A percentile compares a stretch with the other conserved stretches of the same genome.
phyloP scores from a whole-genome alignment of 2,888 invertebrate species.

The Ophioninae sp. region DNA sequence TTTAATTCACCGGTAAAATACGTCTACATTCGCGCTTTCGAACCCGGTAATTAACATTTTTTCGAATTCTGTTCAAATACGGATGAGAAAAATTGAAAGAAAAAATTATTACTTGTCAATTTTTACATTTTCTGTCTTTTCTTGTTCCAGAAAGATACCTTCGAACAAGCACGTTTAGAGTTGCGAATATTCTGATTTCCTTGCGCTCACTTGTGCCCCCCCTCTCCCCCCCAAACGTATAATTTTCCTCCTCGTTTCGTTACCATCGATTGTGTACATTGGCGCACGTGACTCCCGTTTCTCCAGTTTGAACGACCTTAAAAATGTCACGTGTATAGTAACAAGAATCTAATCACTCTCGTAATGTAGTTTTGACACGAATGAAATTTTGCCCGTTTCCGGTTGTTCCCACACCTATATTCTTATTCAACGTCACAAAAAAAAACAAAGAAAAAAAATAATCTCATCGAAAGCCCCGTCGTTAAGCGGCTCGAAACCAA shows the following conservation, averaged over 20 bases:
- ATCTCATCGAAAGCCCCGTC: neutral
- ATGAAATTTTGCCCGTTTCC: slow-evolving; percentile 14
- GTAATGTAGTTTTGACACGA: neutral
- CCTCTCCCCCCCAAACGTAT: neutral
- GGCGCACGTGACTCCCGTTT: neutral
- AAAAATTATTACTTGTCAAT: neutral
- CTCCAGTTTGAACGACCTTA: neutral
- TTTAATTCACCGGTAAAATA: neutral
- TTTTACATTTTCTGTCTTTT: neutral
- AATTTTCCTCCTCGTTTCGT: neutral
- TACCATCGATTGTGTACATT: neutral
- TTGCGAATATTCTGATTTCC: neutral
- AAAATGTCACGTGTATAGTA: neutral
- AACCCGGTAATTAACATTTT: neutral
- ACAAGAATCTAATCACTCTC: neutral
- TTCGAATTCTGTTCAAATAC: neutral
- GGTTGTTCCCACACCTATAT: neutral
- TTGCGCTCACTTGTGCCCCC: too few relatives aligned
- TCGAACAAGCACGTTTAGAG: neutral
- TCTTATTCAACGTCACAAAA: slow-evolving; percentile 2
- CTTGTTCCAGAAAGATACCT: neutral
- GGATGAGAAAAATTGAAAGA: neutral
- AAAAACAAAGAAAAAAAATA: neutral
- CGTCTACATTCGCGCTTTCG: neutral
- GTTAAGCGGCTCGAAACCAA: neutral